Base-by-base conservation (phyloP, 2,797 vertebrate species). In the Eremophila alpestris region DNA sequence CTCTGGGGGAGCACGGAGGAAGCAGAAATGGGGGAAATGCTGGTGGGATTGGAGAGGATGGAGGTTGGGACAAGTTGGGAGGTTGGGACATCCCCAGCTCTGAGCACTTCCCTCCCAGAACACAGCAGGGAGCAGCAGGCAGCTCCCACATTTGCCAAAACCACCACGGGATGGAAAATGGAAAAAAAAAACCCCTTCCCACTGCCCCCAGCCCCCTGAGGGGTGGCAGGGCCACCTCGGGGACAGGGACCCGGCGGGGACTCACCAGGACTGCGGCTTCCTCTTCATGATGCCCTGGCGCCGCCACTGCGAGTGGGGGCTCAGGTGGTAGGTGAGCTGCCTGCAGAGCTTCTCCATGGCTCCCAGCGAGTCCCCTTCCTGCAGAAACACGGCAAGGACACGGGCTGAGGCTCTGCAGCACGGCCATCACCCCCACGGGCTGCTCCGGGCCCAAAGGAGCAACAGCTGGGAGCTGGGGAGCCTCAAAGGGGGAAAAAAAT, bases 281-380 rank as follows among this genome's bases (percentile, higher is more conserved):
- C 99, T 98, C 98, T 99, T 99, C 81, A 99, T 98, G 85, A 99
- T 98, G 65, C 99, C 99, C 71, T 99, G 99, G 59, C 99, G 98
- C 94, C 98, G 98, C 99, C 99, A 99, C 97, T 98, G 99, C 1
- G 99, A 99, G 96, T 99, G 99, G 7, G 99, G 99, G 97, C 99
- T 99, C 85, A 99, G 99, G 96, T 99, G 99, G 96, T 99, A 99
- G 36, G 99, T 99, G 97, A 99, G 98, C 98, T 99, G 99, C 69
- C 99, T 98, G 97, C 99, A 99, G 30, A 99, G 98, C 98, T 99
- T 99, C 98, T 99, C 99, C 99, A 99, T 99, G 59, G 99, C 98
- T 10, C 99, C 98, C 4, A 99, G 97, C 2, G 99, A 98, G 60
- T 99, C 99, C 1, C 98, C 98, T 76, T 99, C 99, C 99, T 99